Evolutionary conservation across 2,113 vertebrate species (phyloP).

Genomic region (Festucalex cinctus): DNA sequence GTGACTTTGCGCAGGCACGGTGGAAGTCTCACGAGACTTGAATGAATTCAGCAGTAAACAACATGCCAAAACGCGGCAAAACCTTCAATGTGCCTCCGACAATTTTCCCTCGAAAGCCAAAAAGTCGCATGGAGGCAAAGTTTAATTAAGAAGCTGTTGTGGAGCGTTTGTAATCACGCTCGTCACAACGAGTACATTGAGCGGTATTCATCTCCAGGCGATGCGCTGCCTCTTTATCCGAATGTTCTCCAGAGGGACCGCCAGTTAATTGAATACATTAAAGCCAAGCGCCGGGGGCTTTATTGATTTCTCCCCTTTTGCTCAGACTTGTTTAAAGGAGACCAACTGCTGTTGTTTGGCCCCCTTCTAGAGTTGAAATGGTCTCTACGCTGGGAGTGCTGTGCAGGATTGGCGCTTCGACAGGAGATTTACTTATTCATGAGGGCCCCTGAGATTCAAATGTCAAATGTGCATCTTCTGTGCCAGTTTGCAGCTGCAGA

Average conservation of each 20-base stretch:
- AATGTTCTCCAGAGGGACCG: conserved; percentile 69
- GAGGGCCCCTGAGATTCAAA: conserved; percentile 54
- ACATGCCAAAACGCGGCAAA: conserved; percentile 47
- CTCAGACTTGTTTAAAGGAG: conserved; percentile 80
- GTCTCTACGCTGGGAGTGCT: conserved; percentile 70
- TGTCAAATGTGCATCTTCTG: conserved; percentile 14
- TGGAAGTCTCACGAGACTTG: conserved; percentile 54
- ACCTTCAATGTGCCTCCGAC: conserved; percentile 58
- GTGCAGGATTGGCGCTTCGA: conserved; percentile 60
- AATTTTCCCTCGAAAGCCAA: conserved; percentile 61
- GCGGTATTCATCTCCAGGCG: conserved; percentile 76
- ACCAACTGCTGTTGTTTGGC: conserved; percentile 74
- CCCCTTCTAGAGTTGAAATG: conserved; percentile 66
- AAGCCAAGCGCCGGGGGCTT: conserved; percentile 73
- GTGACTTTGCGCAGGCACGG: conserved; percentile 49
- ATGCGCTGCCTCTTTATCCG: conserved; percentile 73
- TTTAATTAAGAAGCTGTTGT: conserved; percentile 82
- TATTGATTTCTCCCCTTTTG: conserved; percentile 79
- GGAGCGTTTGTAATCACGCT: conserved; percentile 77
- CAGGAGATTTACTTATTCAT: conserved; percentile 72
- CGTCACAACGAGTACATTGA: conserved; percentile 75
- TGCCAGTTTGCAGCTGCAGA: conserved; percentile 33
- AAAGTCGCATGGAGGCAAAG: conserved; percentile 71
- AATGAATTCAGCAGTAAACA: conserved; percentile 65
- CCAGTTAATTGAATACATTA: conserved; percentile 84